Conservation (phyloP, 2,113 vertebrate species). For the Toxostoma redivivum region DNA sequence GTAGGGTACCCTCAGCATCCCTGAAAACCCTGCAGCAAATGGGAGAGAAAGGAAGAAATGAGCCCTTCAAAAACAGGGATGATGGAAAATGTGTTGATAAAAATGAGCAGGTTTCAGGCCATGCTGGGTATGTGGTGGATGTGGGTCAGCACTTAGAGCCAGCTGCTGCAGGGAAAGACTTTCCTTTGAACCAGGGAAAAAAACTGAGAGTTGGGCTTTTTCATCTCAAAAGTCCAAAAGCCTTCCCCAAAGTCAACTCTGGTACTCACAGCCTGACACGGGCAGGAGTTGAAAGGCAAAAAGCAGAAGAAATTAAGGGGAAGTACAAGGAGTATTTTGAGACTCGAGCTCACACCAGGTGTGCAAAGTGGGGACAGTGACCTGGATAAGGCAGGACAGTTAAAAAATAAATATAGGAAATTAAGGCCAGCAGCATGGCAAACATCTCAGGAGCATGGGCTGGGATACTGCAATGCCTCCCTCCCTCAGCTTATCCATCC, state of each 20-base stretch:
- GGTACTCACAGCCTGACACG: not conserved
- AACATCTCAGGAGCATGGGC: rapidly evolving
- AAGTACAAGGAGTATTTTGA: not conserved
- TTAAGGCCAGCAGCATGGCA: not conserved
- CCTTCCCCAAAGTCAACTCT: not conserved
- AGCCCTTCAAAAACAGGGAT: not conserved
- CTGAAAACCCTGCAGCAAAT: slow-evolving; percentile 55
- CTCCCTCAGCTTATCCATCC: rapidly evolving
- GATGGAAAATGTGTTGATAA: not conserved
- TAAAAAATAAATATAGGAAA: not conserved
- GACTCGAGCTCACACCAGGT: not conserved
- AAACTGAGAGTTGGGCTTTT: not conserved
- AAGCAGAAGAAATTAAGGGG: not conserved
- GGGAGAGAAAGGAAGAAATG: not conserved
- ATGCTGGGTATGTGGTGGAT: not conserved
- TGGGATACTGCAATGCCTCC: not conserved
- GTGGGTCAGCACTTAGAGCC: not conserved
- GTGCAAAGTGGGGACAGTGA: not conserved
- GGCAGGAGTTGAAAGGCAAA: not conserved
- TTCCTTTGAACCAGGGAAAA: not conserved
- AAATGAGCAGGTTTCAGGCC: not conserved
- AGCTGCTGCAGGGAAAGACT: not conserved
- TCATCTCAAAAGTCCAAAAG: not conserved
- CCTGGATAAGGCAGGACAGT: not conserved
- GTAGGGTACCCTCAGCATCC: slow-evolving; percentile 72